Evolutionary conservation across 37 sponge, comb jelly and placozoan genomes (phyloP), one percentile per base, ranked within the genome.

Genomic region (Diacarnus erythraeanus): DNA sequence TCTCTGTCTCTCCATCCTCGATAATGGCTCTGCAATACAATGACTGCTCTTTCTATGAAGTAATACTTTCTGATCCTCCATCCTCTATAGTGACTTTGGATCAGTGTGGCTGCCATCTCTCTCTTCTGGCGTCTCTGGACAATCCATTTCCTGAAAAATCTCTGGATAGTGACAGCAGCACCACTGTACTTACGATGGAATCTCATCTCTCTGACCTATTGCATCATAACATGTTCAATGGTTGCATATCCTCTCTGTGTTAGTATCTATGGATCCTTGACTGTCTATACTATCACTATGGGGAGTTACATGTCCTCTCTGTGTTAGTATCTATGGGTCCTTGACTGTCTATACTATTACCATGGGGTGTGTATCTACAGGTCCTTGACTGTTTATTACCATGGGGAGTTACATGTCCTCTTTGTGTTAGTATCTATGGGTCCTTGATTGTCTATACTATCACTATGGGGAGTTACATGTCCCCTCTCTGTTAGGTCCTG

Each of bases 101-200:
- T 78, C 27, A 51, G 47, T 1, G 26, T 25, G n/a, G 21, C 66
- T 1, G 57, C 66, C 10, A 44, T 40, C 68, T 42, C 59, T 44
- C 22, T n/a, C 41, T 38, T 17, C 25, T 12, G 38, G 31, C 59
- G 38, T 18, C 61, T 39, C 10, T 85, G 23, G 36, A 94, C 94
- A 77, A 65, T 69, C 82, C 81, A 87, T 3, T 91, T 88, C 35
- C 87, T 67, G 74, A 41, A 94, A 69, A 87, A 84, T 42, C 77
- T 87, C 59, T 86, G 84, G 10, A 94, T 81, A 23, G 81, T 64
- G n/a, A 85, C 69, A 20, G 63, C 83, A 2, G 93, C 80, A 2
- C 60, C 43, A 38, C 64, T 42, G 42, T 54, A 38, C 47, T 25
- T 42, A 3, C 58, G 74, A 10, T 27, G 63, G 36, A 59, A 57